Conservation (phyloP, 2,113 vertebrate genomes). For the Microtus pennsylvanicus region DNA sequence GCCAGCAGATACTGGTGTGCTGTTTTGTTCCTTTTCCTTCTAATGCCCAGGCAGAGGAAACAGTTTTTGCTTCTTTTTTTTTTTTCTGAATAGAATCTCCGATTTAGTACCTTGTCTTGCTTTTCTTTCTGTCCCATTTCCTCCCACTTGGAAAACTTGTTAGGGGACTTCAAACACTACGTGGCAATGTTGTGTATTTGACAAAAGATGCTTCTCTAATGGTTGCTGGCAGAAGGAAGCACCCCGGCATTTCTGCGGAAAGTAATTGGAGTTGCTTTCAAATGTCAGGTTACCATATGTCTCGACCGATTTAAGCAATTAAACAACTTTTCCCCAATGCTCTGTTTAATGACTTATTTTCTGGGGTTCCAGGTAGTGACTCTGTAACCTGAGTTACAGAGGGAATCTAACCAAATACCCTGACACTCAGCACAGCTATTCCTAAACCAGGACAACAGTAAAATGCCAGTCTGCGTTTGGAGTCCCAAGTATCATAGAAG, state of each 20-base stretch:
- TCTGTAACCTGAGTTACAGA: slow-evolving; percentile 39
- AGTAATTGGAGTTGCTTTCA: slow-evolving; percentile 64
- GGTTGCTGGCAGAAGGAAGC: slow-evolving; percentile 36
- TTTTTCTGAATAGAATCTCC: slow-evolving; percentile 33
- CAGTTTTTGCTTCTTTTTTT: neutral
- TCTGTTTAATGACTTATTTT: slow-evolving; percentile 59
- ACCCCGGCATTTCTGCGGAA: neutral
- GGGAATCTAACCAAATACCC: slow-evolving; percentile 31
- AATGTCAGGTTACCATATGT: slow-evolving; percentile 73
- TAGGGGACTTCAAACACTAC: neutral
- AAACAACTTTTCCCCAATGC: slow-evolving; percentile 36
- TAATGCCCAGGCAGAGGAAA: slow-evolving; percentile 11
- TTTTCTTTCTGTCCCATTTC: neutral
- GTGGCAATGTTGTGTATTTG: neutral
- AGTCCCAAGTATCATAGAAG: neutral
- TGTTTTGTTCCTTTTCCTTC: neutral
- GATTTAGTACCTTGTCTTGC: slow-evolving; percentile 38
- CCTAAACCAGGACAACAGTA: neutral
- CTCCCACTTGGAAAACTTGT: neutral
- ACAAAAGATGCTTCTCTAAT: neutral
- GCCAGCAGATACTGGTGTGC: slow-evolving; percentile 45
- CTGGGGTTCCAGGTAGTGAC: slow-evolving; percentile 54
- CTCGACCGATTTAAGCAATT: slow-evolving; percentile 62
- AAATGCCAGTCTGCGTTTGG: neutral
- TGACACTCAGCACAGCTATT: neutral